Conservation (phyloP, 1,140 invertebrate genomes). For the Globodera rostochiensis region DNA sequence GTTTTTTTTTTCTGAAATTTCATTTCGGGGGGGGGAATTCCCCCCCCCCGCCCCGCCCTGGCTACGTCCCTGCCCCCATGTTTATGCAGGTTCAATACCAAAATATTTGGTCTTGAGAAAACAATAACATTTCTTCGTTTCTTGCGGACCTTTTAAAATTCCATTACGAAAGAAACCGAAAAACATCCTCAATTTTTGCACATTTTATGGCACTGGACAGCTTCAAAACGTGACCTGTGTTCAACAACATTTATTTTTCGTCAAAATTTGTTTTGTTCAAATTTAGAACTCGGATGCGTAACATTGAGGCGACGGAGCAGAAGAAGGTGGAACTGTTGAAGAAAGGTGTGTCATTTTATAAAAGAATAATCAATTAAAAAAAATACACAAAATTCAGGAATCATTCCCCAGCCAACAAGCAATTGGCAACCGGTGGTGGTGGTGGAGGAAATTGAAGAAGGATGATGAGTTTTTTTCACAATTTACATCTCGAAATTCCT, state of each 20-base stretch:
- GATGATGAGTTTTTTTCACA: neutral
- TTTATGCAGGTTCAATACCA: no score
- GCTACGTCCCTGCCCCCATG: no score
- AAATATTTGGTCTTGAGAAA: no score
- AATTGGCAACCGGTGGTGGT: neutral
- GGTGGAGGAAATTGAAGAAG: neutral
- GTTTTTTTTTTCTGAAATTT: no score
- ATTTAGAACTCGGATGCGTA: slow-evolving; percentile 58
- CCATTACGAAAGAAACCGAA: no score
- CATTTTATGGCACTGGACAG: neutral
- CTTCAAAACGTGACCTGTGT: no score
- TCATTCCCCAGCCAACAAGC: neutral
- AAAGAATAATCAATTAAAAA: neutral
- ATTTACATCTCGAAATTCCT: no score
- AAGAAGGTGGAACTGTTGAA: slow-evolving; percentile 57
- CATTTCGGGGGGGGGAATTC: no score
- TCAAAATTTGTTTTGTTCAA: no score
- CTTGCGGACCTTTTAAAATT: slow-evolving; percentile 14
- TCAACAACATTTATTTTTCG: no score
- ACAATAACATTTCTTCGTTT: no score
- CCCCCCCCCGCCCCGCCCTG: no score
- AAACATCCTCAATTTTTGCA: neutral
- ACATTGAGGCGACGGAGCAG: slow-evolving; percentile 61
- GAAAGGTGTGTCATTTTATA: slow-evolving; percentile 18
- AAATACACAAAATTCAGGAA: neutral